These are phyloP conservation scores for Tiliacea aurago DNA, from an alignment of 2,888 invertebrate genomes.

Conservation along the genomic window DNA sequence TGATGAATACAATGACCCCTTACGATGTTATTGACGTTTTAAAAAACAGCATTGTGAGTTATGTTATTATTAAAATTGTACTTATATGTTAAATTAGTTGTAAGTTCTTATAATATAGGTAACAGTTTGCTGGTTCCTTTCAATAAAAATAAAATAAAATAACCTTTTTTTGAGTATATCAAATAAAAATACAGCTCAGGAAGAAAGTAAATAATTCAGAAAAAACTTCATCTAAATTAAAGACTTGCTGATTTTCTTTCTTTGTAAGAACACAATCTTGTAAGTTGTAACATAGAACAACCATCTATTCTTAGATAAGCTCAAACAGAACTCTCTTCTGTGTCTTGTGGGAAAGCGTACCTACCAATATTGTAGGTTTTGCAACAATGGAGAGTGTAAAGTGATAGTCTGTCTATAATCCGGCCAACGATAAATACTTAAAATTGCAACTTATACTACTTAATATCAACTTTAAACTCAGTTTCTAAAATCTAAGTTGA, in stretches of 20 bases:
- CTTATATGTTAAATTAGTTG: too few species aligned
- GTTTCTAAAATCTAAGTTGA: too few species aligned
- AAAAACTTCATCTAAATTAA: conserved; percentile 7
- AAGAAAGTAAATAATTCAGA: conserved; percentile 10
- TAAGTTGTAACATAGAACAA: conserved; percentile 15
- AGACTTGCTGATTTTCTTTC: conserved; percentile 16
- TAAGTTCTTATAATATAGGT: too few species aligned
- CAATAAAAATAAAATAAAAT: too few species aligned
- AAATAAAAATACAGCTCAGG: neutral
- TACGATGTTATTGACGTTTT: too few species aligned
- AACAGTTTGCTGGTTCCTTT: too few species aligned
- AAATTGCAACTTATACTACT: too few species aligned
- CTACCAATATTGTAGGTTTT: conserved; percentile 15
- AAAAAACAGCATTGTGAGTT: too few species aligned
- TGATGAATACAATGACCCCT: too few species aligned
- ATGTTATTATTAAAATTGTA: too few species aligned
- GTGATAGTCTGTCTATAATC: neutral
- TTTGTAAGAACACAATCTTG: conserved; percentile 3
- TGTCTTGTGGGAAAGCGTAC: neutral
- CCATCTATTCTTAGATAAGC: conserved; percentile 40
- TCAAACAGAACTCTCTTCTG: conserved; percentile 11
- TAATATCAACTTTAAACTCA: too few species aligned
- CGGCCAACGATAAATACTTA: too few species aligned
- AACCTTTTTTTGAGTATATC: neutral
- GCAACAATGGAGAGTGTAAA: conserved; percentile 18